Base-by-base conservation (phyloP, 2,797 vertebrate species). In the Aplochiton taeniatus region DNA sequence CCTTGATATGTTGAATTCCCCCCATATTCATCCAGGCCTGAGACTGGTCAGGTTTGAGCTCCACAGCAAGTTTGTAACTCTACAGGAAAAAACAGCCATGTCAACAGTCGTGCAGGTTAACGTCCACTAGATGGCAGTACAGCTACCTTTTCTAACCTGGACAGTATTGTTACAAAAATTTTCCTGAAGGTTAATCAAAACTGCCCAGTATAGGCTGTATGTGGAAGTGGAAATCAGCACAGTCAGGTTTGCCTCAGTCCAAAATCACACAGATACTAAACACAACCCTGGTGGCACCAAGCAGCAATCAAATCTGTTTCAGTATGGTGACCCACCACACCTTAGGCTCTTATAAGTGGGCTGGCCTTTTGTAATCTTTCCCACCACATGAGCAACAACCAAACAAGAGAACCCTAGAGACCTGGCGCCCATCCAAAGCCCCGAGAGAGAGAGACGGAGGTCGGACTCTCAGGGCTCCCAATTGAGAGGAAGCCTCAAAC, bases 1-100 rank as follows among this genome's bases (percentile, higher is more conserved):
- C 97, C 95, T 96, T 96, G 60, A 99, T 98, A 83, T 99, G 97
- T 56, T 95, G 93, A 14, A 98, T 98, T n/a, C 96, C 97, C 12
- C 97, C 97, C 97, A 99, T 99, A 78, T 99, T 99, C 97, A 99
- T 99, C 97, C 97, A 99, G 73, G 96, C 96, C 79, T 98, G 97
- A 0, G 97, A 96, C 79, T 98, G 96, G 65, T 95, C 94, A 1
- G 97, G 95, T 59, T 96, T 96, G 17, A 98, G 91, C 17, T 94
- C 92, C 44, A 98, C 95, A 0, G 96, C 95, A 0, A 85, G 81
- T 70, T 92, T 93, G 79, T 99, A 99, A 84, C 94, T 99, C 97
- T 99, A 65, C 47, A 59, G 62, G 10, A 16, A 47, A 54, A 53
- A 41, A 52, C 52, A 54, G 69, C 5, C 71, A 9, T 16, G 20